Percentiles rank a stretch among this genome's conserved stretches.
Conservation (phyloP, 1,140 invertebrate species). For the Cyrtorhinus lividipennis region DNA sequence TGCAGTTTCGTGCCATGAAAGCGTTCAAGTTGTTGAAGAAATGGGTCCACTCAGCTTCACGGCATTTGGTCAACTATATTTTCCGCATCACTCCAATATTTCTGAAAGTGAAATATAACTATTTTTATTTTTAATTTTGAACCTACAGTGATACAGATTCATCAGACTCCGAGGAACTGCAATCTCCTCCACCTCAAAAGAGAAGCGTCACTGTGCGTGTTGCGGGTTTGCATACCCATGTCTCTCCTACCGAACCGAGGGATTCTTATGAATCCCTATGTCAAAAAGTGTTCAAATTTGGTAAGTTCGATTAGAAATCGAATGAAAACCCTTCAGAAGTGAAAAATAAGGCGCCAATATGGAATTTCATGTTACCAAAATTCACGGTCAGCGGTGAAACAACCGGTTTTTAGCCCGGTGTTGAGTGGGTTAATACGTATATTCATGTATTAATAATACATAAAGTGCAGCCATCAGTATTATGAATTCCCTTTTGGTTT, state of each 20-base stretch:
- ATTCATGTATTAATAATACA: too few species aligned
- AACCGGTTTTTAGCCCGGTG: neutral
- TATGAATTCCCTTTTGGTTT: too few species aligned
- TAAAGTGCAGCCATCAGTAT: too few species aligned
- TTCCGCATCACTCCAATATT: neutral
- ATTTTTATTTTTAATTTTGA: neutral
- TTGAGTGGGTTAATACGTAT: neutral
- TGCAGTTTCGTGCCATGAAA: too few species aligned
- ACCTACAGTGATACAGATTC: neutral
- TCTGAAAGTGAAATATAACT: neutral
- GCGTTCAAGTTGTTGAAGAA: too few species aligned
- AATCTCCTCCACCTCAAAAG: neutral
- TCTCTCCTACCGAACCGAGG: neutral
- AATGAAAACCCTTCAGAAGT: neutral
- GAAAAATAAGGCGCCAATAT: neutral
- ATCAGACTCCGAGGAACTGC: neutral
- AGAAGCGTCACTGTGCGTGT: neutral
- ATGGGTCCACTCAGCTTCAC: too few species aligned
- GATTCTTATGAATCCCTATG: constrained; percentile 1
- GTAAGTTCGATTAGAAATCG: constrained; percentile 1
- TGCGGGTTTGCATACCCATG: constrained; percentile 2
- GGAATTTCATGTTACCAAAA: neutral
- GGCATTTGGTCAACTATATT: too few species aligned
- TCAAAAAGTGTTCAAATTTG: constrained; percentile 1
- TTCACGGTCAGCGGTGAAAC: neutral